phyloP scores from a whole-genome alignment of 2,797 vertebrate genomes.

The Sciurus vulgaris region DNA sequence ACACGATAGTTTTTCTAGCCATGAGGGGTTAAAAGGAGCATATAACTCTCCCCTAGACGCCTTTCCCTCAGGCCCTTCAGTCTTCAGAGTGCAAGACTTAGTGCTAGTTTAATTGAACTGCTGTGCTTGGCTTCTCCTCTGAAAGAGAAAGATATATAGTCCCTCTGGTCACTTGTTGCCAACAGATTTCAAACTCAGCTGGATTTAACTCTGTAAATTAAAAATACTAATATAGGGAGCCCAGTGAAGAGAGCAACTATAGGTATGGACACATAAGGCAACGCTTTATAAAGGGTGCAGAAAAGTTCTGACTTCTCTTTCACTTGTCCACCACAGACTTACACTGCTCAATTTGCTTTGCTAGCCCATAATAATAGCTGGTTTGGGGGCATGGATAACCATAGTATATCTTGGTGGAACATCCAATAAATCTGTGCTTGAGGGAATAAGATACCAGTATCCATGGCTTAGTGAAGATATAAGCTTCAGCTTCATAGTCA shows the following conservation, averaged over 20 bases:
- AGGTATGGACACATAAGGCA: background rate
- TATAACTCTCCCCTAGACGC: slow-evolving; percentile 58
- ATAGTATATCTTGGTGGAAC: background rate
- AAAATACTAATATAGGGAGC: slow-evolving; percentile 47
- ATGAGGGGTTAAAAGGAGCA: slow-evolving; percentile 61
- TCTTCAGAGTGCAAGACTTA: slow-evolving; percentile 61
- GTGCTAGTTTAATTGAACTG: slow-evolving; percentile 74
- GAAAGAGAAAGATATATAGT: slow-evolving; percentile 71
- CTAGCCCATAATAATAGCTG: background rate
- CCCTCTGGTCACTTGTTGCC: slow-evolving; percentile 70
- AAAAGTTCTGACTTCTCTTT: background rate
- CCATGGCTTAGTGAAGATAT: background rate
- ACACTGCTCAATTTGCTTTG: background rate
- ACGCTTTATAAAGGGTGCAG: background rate
- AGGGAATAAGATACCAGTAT: background rate
- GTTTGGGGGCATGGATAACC: background rate
- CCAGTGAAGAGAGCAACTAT: background rate
- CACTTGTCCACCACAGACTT: background rate
- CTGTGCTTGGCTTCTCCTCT: slow-evolving; percentile 78
- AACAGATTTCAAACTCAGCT: slow-evolving; percentile 71
- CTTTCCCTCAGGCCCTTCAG: slow-evolving; percentile 70
- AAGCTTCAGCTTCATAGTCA: background rate
- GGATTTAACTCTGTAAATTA: slow-evolving; percentile 73
- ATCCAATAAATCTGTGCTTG: slow-evolving; percentile 15
- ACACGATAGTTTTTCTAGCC: slow-evolving; percentile 75